Conservation (phyloP, 2,797 vertebrate genomes). For the Fringilla coelebs region DNA sequence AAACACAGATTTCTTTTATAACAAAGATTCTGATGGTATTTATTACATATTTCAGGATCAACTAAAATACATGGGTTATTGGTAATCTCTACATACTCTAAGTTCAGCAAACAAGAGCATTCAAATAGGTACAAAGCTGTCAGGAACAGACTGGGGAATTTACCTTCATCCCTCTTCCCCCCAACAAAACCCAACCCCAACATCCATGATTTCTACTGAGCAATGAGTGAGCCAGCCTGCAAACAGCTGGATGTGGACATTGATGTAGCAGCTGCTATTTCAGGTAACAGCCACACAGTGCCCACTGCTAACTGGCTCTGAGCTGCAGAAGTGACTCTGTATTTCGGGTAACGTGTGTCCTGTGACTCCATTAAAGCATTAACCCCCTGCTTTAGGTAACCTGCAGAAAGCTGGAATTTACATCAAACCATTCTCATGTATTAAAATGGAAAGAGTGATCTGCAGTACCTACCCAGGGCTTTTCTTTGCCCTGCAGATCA, state of each 20-base stretch:
- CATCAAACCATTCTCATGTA: background rate
- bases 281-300: background rate
- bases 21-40: background rate
- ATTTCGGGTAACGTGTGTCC: background rate
- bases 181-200: background rate
- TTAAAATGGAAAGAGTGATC: background rate
- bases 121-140: background rate
- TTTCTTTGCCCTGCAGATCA: background rate
- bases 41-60: constrained; percentile 21
- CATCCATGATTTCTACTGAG: background rate
- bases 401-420: background rate
- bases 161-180: background rate
- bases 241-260: background rate
- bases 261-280: background rate
- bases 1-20: background rate
- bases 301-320: background rate
- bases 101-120: background rate
- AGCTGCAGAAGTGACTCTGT: background rate
- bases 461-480: background rate
- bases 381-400: background rate
- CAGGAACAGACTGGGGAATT: background rate
- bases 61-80: background rate
- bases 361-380: background rate
- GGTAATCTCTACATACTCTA: background rate
- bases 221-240: background rate